phyloP scores from a whole-genome alignment of 2,888 invertebrate species.

The Caenorhabditis drosophilae region DNA sequence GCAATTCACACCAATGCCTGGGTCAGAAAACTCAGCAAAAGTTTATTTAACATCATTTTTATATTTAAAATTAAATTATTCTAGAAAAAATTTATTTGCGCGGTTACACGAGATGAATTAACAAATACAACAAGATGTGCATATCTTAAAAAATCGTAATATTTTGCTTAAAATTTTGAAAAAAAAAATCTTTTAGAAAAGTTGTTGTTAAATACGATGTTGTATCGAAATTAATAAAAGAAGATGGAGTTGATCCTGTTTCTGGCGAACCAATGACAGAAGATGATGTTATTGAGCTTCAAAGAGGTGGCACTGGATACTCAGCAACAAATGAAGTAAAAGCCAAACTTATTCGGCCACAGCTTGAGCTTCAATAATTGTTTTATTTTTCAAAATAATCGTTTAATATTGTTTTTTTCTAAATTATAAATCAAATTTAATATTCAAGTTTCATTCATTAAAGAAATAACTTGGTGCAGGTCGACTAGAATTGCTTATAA shows the following conservation, averaged over 20 bases:
- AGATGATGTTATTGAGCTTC: constrained; percentile 88
- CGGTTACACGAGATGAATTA: constrained; percentile 92
- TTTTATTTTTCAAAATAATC: neutral
- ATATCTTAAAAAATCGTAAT: constrained; percentile 83
- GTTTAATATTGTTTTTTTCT: constrained; percentile 1
- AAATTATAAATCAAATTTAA: neutral
- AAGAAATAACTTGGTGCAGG: constrained; percentile 14
- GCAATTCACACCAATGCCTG: constrained; percentile 87
- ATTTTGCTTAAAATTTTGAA: constrained; percentile 9
- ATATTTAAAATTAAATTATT: neutral
- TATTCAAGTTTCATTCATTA: neutral
- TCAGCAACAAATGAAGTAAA: constrained; percentile 66
- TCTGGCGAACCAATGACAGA: constrained; percentile 79
- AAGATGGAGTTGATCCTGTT: constrained; percentile 93
- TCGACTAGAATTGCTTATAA: constrained; percentile 19
- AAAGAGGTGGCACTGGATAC: constrained; percentile 79
- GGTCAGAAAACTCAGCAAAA: constrained; percentile 77
- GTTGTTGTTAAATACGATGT: constrained; percentile 94
- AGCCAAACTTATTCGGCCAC: constrained; percentile 63
- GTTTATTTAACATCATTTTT: too few species aligned
- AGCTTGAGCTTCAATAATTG: constrained; percentile 54
- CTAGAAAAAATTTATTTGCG: constrained; percentile 88
- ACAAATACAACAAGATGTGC: constrained; percentile 93
- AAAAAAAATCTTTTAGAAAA: constrained; percentile 76
- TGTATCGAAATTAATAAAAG: constrained; percentile 91